Evolutionary conservation across 2,113 vertebrate species (phyloP).

Genomic region (Clupea harengus): DNA sequence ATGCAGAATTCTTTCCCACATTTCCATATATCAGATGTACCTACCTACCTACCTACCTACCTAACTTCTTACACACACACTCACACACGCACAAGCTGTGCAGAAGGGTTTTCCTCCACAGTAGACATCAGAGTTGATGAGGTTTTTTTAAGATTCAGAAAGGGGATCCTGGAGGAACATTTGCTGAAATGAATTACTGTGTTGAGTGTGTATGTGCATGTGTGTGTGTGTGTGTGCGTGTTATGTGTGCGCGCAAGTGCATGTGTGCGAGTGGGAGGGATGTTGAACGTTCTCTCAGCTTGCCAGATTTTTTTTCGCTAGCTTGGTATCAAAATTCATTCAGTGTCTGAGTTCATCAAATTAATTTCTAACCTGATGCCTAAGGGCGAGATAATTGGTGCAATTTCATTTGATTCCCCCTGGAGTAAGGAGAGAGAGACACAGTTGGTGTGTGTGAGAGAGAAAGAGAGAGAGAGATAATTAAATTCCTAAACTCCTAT

Average conservation of each 20-base stretch:
- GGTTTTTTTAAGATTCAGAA: not conserved
- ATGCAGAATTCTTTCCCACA: no score
- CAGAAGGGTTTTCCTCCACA: not conserved
- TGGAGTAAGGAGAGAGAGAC: not conserved
- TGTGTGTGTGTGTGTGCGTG: not conserved
- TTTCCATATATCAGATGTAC: no score
- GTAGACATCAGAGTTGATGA: not conserved
- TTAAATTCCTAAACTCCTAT: no score
- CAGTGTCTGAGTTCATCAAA: conserved; percentile 34
- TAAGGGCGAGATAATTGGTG: conserved; percentile 29
- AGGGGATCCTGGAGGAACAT: not conserved
- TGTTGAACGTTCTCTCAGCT: conserved; percentile 16
- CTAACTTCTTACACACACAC: not conserved
- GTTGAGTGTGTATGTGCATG: not conserved
- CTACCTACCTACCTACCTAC: no score
- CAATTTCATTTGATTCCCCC: conserved; percentile 36
- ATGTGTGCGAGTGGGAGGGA: not conserved
- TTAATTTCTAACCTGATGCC: conserved; percentile 23
- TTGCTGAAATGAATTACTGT: not conserved
- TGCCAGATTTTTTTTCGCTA: not conserved
- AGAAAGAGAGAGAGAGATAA: not conserved
- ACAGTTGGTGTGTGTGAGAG: not conserved
- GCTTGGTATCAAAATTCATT: conserved; percentile 26
- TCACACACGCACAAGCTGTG: not conserved
- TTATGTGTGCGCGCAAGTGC: no score